Evolutionary conservation across 2,797 vertebrate species (phyloP).

Genomic region (Hafferia zeledoni): DNA sequence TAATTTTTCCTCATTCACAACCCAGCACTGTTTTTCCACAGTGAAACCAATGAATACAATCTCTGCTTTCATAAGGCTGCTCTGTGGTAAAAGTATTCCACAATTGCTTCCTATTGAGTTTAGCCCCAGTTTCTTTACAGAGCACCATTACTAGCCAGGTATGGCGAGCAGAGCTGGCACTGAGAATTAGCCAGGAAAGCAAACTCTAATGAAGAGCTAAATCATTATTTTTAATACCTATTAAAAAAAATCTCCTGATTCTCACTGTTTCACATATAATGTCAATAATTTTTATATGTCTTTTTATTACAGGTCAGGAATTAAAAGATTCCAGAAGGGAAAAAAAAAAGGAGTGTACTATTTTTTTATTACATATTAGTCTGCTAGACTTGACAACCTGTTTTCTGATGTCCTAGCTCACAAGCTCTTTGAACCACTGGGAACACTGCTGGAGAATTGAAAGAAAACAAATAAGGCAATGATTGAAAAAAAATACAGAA

Average conservation of each 20-base stretch:
- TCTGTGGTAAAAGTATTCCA: neutral
- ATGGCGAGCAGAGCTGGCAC: neutral
- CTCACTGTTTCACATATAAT: neutral
- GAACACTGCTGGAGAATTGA: neutral
- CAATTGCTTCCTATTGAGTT: neutral
- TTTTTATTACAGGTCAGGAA: neutral
- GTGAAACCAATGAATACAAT: neutral
- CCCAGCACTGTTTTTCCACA: neutral
- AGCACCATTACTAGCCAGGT: neutral
- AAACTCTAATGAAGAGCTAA: neutral
- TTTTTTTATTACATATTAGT: neutral
- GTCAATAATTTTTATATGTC: neutral
- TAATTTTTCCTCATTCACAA: neutral
- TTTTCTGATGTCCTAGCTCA: neutral
- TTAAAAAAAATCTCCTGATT: neutral
- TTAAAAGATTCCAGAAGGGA: neutral
- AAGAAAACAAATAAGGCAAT: neutral
- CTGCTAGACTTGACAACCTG: neutral
- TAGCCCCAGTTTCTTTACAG: neutral
- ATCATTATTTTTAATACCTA: neutral
- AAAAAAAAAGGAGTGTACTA: neutral
- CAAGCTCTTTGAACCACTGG: neutral
- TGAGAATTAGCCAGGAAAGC: neutral
- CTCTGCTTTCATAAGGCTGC: neutral
- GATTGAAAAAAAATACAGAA: neutral